A percentile compares a stretch with the other conserved stretches of the same genome.
These are phyloP conservation scores for Ornithoptera priamus DNA, from an alignment of 2,888 invertebrate genomes.

Conservation along the genomic window DNA sequence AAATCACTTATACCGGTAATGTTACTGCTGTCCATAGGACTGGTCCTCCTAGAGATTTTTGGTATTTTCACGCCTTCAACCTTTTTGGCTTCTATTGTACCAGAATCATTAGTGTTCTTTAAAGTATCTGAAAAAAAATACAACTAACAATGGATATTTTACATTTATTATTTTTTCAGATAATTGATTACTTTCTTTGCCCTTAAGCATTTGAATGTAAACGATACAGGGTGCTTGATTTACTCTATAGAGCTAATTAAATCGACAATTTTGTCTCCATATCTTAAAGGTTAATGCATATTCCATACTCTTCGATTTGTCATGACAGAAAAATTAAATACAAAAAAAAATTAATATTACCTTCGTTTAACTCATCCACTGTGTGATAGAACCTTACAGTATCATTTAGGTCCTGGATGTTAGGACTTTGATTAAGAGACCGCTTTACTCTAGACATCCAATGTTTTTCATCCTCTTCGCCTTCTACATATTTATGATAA, in stretches of 20 bases:
- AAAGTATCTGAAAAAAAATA: conserved; percentile 56
- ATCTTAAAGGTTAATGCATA: too few relatives aligned
- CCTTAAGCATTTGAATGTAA: too few relatives aligned
- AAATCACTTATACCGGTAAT: conserved; percentile 44
- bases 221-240: too few relatives aligned
- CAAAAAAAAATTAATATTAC: conserved; percentile 37
- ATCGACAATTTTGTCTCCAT: too few relatives aligned
- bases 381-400: conserved; percentile 56
- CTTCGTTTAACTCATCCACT: conserved; percentile 64
- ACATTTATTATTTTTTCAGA: too few relatives aligned
- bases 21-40: conserved; percentile 39
- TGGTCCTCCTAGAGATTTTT: conserved; percentile 46
- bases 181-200: too few relatives aligned
- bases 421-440: conserved; percentile 41
- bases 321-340: neutral
- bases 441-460: conserved; percentile 46
- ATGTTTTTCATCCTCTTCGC: conserved; percentile 35
- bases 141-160: neutral
- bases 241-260: too few relatives aligned
- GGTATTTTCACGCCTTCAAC: conserved; percentile 38
- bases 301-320: neutral
- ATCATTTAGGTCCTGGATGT: conserved; percentile 47
- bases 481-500: neutral
- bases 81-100: conserved; percentile 56
- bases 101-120: conserved; percentile 49